These are phyloP conservation scores for Cephus pulcher DNA, from an alignment of 2,888 invertebrate species.

Conservation along the genomic window DNA sequence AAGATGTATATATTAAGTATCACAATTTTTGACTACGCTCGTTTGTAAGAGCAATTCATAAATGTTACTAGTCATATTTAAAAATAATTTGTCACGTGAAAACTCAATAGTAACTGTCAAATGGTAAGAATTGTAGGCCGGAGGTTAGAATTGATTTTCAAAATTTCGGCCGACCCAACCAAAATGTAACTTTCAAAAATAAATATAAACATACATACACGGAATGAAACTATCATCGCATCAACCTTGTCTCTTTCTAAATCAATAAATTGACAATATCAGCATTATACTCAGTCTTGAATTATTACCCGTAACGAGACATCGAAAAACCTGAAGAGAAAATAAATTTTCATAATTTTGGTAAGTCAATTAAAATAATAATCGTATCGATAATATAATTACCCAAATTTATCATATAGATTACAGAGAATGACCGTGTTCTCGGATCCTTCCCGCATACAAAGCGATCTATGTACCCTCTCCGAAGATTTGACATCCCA, in stretches of 20 bases:
- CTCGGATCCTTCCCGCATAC: conserved; percentile 10
- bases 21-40: not conserved
- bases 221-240: too few species aligned
- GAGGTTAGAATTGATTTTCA: not conserved
- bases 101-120: not conserved
- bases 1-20: not conserved
- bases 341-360: not conserved
- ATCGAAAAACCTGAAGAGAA: not conserved
- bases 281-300: not conserved
- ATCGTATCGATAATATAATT: not conserved
- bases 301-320: not conserved
- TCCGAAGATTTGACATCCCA: conserved; percentile 7
- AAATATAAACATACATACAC: not conserved
- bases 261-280: not conserved
- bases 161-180: not conserved
- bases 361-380: not conserved
- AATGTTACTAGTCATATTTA: not conserved
- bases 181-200: not conserved
- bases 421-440: not conserved
- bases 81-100: not conserved
- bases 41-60: not conserved
- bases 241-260: not conserved
- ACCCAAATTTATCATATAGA: not conserved
- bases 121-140: not conserved
- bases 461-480: conserved; percentile 15